Base-by-base conservation (phyloP, 2,888 invertebrate species). In the Pseudoips prasinana region DNA sequence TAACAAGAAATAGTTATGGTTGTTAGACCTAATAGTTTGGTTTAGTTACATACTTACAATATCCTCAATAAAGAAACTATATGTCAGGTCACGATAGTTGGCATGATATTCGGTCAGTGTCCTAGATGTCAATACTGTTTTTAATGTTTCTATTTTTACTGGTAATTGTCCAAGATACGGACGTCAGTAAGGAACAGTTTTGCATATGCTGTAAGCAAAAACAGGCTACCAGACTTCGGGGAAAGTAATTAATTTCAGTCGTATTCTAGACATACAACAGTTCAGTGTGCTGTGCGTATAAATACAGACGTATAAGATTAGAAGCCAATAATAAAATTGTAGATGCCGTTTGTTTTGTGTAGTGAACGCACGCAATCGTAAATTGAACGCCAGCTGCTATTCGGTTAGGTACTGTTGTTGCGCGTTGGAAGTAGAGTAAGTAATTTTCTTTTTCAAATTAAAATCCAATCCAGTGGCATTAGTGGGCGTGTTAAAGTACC, bases 241-340 rank as follows among this genome's bases (percentile, higher is more conserved):
- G 75, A 81, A 79, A 80, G 74, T 74, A 68, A 80, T 80, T 72
- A 78, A 79, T 72, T 74, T 82, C 78, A 83, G 82, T 82, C 72
- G 69, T 69, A 71, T 66, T 68, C 70, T 58, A 62, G 51, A 57
- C 69, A 71, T 72, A 73, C 73, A 67, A 58, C 67, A 60, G 75
- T 66, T 60, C 73, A 70, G 73, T 74, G 66, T 68, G 70, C 67
- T 66, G 66, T 52, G 73, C 29, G 39, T 45, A 36, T 50, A 47
- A 50, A 82, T 82, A 84, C 76, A 62, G 55, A 38, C 57, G 61
- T 54, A 58, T 56, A 54, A 61, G 59, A 67, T 71, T 56, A 57
- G 56, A 61, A 63, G 67, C 70, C 67, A 73, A 66, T 66, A 66
- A 68, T 67, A 72, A 62, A 69, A 36, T 49, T 36, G 41, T 53